Evolutionary conservation across 2,888 invertebrate genomes (phyloP), one percentile per base, ranked within the genome.

Genomic region (Anorthoa munda): DNA sequence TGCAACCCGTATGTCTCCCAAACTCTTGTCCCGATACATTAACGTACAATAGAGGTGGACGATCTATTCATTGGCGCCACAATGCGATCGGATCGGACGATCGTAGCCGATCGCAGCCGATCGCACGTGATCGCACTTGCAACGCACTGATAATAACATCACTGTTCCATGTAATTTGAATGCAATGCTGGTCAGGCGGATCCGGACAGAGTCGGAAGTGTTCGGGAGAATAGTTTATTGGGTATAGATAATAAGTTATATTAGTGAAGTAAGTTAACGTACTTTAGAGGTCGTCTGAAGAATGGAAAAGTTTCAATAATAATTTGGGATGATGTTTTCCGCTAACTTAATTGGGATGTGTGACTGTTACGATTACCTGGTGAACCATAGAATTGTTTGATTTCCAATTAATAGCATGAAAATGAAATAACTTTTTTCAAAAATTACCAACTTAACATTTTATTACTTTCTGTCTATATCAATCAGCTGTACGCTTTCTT

Each of bases 11-110:
- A 70, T 89, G 90, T 91, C 75, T 58, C 79, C 78, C 84, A 77
- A 83, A 86, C 81, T 90, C 90, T 89, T 90, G 92, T 92, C 92
- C 88, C 90, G 90, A 89, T 92, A 91, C 95, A 96, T 96, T 96
- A 95, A 95, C 96, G 95, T 95, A 96, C 95, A 96, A 96, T 96
- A 95, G 94, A 95, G 95, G 96, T 95, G 94, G 95, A 95, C 95
- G 96, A 92, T 95, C 96, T 96, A 96, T 95, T 95, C 95, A 95
- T 95, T 94, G 95, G 92, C 93, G 92, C 94, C 93, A 93, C 92
- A 92, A 92, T 92, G 90, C 91, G 90, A 89, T 91, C 90, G 89
- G 90, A 89, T 91, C 92, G 87, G 90, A 86, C 90, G 91, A 85
- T 83, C 85, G 72, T 66, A 0, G 72, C 69, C 64, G 84, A 92